Evolutionary conservation across 2,888 invertebrate genomes (phyloP), one percentile per base, ranked within the genome.

Genomic region (Silvanus unidentatus): DNA sequence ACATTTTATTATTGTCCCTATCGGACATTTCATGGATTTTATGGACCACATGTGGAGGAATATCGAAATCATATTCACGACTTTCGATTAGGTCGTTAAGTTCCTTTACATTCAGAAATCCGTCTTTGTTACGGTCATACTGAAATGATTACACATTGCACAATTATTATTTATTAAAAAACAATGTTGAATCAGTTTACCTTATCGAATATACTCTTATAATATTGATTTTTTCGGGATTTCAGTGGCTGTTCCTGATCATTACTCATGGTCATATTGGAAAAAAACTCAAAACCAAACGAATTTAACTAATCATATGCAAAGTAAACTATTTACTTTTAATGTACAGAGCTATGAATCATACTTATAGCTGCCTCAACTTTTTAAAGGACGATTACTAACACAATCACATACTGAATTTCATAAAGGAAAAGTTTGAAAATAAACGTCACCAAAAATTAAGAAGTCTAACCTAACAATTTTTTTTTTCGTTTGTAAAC

Each of bases 61-160:
- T 77, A 52, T 88, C 86, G 49, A 81, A 76, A 39, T 78, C 78
- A 64, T 80, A 81, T 39, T 77, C 78, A 48, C 79, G 62, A 2
- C 78, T 79, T 37, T 78, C 76, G 52, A 82, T 78, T 64, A 82
- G 76, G 15, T 66, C 74, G 62, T 76, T 76, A 1, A 88, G 73
- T 61, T 88, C 87, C 13, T 75, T 71, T 60, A 82, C 75, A 1
- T 80, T 81, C 59, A 88, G 81, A 53, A 72, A 75, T 3, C 86
- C 87, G 73, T 88, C 86, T 50, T 76, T 74, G 64, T 88, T 83
- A 40, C 71, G 74, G 65, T 88, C 88, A 61, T 86, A 86, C 80
- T 85, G 71, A 10, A 74, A 74, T 71, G 2, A 73, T 11, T 11
- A 22, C 4, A 27, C 39, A 32, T 22, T 39, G 13, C 4, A 8